Conservation (phyloP, 2,888 invertebrate species). For the Choristoneura rosaceana region DNA sequence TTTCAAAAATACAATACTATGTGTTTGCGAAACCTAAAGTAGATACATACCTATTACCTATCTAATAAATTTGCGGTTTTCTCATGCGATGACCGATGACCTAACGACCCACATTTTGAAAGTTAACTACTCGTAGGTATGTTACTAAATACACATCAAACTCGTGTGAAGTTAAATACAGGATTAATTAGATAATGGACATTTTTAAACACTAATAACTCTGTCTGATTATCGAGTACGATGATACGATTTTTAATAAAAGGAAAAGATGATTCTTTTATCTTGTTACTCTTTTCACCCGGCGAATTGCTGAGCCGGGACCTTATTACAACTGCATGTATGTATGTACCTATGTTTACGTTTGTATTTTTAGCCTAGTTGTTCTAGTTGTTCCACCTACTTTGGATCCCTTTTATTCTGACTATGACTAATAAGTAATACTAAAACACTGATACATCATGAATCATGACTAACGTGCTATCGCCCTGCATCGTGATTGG, state of each 20-base stretch:
- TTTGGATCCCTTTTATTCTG: neutral
- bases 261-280: too few relatives aligned
- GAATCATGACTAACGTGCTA: constrained; percentile 32
- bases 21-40: constrained; percentile 1
- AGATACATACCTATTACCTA: neutral
- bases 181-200: too few relatives aligned
- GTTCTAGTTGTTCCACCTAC: too few relatives aligned
- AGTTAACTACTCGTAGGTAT: neutral
- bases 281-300: too few relatives aligned
- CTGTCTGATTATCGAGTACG: too few relatives aligned
- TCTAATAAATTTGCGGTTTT: neutral
- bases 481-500: constrained; percentile 35
- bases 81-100: neutral
- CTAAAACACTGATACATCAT: constrained; percentile 24
- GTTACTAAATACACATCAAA: too few relatives aligned
- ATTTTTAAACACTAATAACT: too few relatives aligned
- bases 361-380: too few relatives aligned
- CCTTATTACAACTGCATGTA: too few relatives aligned
- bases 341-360: neutral
- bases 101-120: constrained; percentile 3
- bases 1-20: neutral
- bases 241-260: too few relatives aligned
- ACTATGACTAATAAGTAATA: constrained; percentile 4
- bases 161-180: too few relatives aligned
- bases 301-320: too few relatives aligned